Evolutionary conservation across 1,140 invertebrate species (phyloP), one percentile per base, ranked within the genome.

Genomic region (Ceratoteleas bidentatus): DNA sequence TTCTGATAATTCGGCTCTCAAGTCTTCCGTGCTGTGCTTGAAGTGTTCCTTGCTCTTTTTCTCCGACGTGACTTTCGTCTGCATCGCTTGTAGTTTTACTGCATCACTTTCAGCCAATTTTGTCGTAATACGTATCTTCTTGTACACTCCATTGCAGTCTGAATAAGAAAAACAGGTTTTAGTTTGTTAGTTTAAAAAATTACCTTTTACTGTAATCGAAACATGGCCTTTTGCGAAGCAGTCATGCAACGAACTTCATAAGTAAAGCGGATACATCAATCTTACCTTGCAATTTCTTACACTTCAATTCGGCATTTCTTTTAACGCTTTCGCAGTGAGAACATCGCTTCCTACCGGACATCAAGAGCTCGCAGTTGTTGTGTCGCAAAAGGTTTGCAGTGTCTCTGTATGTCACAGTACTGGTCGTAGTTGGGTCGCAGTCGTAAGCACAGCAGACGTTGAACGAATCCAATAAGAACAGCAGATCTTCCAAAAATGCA

Each of bases 401-500:
- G 14, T 58, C 36, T 16, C 14, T 3, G 38, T 43, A 58, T 13
- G 56, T 11, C 14, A 58, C 56, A 45, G 3, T 13, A 13, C 10
- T 15, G 10, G 13, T 43, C n/a, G 32, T 3, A 24, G 8, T 58
- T 3, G 13, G 4, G 14, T 58, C 13, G 33, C 24, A 24, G 5
- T 58, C 56, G 38, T 34, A 58, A 1, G 9, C 56, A 38, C 15
- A 24, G 13, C 56, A 58, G 10, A 45, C 33, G 3, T 58, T 58
- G 10, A 6, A 38, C 5, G 14, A 58, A 58, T 8, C 11, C 15
- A 58, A 43, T 11, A 45, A 1, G 6, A 40, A 3, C 13, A 58
- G 14, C 10, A 58, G 4, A 3, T 58, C 15, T 58, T 58, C 38
- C 8, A 58, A 13, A 16, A 16, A 58, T 11, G 15, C 8, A 5